Evolutionary conservation across 1,140 invertebrate genomes (phyloP).

Genomic region (Ips nitidus): DNA sequence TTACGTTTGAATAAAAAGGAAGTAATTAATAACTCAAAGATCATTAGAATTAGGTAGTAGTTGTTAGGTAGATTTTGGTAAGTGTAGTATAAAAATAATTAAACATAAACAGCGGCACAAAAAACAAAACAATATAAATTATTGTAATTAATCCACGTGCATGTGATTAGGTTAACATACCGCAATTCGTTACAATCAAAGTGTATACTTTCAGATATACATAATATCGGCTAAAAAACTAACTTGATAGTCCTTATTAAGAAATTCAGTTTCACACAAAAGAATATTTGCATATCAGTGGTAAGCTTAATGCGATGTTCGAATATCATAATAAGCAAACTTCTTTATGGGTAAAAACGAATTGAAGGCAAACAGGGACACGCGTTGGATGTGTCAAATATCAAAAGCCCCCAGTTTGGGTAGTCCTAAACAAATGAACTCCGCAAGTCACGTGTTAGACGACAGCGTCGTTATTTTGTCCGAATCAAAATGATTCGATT

Average conservation of each 20-base stretch:
- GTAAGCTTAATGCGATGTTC: not conserved
- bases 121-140: no score
- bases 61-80: no score
- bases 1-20: no score
- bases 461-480: slow-evolving; percentile 27
- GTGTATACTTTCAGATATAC: no score
- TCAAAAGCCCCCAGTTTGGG: slow-evolving; percentile 31
- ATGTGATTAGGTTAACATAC: no score
- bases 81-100: no score
- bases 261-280: not conserved
- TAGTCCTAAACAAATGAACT: slow-evolving; percentile 35
- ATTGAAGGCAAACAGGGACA: slow-evolving; percentile 44
- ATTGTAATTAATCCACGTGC: no score
- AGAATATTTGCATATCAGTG: not conserved
- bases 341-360: slow-evolving; percentile 40
- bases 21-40: no score
- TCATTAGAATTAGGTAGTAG: no score
- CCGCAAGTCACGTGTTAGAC: slow-evolving; percentile 23
- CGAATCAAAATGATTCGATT: slow-evolving; percentile 34
- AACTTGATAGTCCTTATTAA: not conserved
- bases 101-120: no score
- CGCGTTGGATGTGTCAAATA: slow-evolving; percentile 40
- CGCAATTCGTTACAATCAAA: no score
- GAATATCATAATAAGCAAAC: slow-evolving; percentile 36
- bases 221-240: no score